phyloP scores from a whole-genome alignment of 1,140 invertebrate species.

The Penaeus indicus region DNA sequence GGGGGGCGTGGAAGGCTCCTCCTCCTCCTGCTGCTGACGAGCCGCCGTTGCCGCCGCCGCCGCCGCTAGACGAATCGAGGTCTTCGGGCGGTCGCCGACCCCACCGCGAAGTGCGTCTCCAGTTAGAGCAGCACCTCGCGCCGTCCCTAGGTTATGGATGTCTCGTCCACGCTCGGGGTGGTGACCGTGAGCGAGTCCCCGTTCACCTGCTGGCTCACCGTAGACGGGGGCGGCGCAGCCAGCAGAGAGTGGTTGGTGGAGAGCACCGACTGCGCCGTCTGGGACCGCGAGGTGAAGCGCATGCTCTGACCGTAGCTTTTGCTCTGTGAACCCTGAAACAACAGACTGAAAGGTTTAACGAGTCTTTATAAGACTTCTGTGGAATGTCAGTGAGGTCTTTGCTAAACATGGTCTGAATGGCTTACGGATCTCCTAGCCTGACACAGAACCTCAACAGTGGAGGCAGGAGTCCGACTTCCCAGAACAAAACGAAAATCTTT shows the following conservation, averaged over 20 bases:
- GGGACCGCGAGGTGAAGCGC: conserved; percentile 63
- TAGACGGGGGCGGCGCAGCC: conserved; percentile 55
- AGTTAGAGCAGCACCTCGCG: conserved; percentile 67
- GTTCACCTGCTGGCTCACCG: conserved; percentile 64
- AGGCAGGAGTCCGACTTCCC: too few species aligned
- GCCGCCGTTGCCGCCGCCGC: not conserved
- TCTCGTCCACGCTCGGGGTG: conserved; percentile 55
- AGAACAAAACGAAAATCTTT: too few species aligned
- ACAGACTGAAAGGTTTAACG: not conserved
- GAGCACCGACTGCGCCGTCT: conserved; percentile 65
- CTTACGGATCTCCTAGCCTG: too few species aligned
- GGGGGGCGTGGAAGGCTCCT: not conserved
- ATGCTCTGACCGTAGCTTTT: conserved; percentile 65
- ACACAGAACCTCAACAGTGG: too few species aligned
- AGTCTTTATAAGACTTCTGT: too few species aligned
- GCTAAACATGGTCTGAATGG: too few species aligned
- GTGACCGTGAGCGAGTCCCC: conserved; percentile 57
- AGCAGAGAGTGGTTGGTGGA: conserved; percentile 64
- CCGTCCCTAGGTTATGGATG: conserved; percentile 66
- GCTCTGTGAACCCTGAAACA: conserved; percentile 54
- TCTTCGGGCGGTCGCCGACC: conserved; percentile 1
- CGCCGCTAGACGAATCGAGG: too few species aligned
- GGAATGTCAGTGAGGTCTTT: too few species aligned
- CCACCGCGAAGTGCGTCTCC: conserved; percentile 56
- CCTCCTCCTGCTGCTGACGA: conserved; percentile 10